Evolutionary conservation across 2,888 invertebrate genomes (phyloP), one percentile per base, ranked within the genome.

Genomic region (Tetranychus truncatus): DNA sequence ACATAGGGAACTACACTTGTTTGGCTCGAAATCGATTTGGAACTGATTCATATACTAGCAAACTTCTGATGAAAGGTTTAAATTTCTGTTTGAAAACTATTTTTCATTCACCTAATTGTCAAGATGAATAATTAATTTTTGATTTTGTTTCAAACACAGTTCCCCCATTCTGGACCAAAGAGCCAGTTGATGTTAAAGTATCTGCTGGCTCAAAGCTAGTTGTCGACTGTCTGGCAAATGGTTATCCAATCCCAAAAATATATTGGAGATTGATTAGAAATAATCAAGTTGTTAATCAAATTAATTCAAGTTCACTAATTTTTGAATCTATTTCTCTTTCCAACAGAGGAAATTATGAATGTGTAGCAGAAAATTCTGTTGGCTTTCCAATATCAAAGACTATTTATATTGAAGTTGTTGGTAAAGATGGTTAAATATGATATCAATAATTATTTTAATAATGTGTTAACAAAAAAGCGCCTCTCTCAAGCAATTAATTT

Each of bases 1-100:
- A 77, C 21, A 69, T 75, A 6, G 78, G 78, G 34, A 79, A 79
- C 46, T 79, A 78, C 45, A 78, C 77, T n/a, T 78, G 78, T 66
- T 21, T 65, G 5, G 78, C 77, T 6, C 21, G 24, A 1, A 77
- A 75, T 69, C n/a, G 74, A n/a, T 69, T 75, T 46, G 78, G 78
- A 11, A n/a, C 24, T n/a, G 78, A 76, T 67, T 71, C 67, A 45
- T 72, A 66, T 55, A 75, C 76, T 21, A 34, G 71, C 11, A 55
- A 15, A 2, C 55, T 55, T 55, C 44, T n/a, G 5, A 45, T 15
- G 20, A 6, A 45, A 20, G 45, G 20, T 55, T 74, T 44, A 55
- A 55, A 55, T 0, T 9, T 0, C 2, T 15, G 15, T 55, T 15
- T 55, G 9, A 15, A 2, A 15, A 55, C 15, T 55, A 55, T 55